Conservation (phyloP, 2,113 vertebrate species). For the Sterrhoptilus dennistouni region DNA sequence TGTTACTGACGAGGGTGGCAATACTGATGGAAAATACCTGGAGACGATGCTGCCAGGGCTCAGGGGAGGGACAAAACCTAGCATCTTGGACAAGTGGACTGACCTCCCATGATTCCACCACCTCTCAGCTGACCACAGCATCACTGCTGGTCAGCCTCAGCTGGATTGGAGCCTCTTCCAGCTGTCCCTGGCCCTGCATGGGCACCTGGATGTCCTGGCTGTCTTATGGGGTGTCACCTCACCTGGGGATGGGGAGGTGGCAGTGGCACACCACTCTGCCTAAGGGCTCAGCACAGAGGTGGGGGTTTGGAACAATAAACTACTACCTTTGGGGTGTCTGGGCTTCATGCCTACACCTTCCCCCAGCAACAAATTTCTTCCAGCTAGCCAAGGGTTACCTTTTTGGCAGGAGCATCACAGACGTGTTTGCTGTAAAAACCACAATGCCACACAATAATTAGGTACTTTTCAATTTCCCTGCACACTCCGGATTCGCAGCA, state of each 20-base stretch:
- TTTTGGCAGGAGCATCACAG: not conserved
- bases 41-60: not conserved
- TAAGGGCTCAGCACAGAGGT: not conserved
- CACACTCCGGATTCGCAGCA: not conserved
- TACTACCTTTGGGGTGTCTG: not conserved
- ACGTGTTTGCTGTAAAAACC: not conserved
- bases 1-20: not conserved
- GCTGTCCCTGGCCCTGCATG: not conserved
- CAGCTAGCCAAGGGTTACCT: not conserved
- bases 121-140: not conserved
- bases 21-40: accelerated
- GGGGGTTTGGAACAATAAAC: not conserved
- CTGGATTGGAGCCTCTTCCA: not conserved
- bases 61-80: not conserved
- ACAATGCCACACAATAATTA: not conserved
- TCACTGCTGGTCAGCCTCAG: not conserved
- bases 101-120: accelerated
- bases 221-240: not conserved
- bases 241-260: not conserved
- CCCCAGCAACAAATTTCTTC: not conserved
- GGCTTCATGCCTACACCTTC: not conserved
- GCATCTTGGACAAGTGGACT: not conserved
- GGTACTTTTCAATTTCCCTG: not conserved
- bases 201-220: not conserved
- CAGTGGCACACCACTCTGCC: not conserved